A percentile compares a stretch with the other conserved stretches of the same genome.
Conservation (phyloP, 64 coral and sea anemone genomes). For the Hydrozoanthus tunicans region DNA sequence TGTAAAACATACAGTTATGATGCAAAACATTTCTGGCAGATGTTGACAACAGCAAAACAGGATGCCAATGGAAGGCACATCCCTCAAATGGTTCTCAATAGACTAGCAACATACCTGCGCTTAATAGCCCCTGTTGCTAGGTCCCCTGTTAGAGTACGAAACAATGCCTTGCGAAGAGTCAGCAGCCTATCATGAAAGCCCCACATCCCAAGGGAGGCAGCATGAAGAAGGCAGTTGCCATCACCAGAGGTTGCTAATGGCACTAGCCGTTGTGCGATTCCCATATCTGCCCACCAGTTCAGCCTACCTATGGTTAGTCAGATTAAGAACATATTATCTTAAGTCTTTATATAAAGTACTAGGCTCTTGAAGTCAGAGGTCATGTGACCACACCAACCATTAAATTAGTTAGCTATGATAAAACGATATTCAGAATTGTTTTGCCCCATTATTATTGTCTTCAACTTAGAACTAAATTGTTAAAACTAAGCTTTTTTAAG, state of each 20-base stretch:
- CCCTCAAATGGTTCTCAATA: no score
- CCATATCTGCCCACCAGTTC: conserved; percentile 94
- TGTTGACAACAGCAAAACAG: no score
- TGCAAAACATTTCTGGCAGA: no score
- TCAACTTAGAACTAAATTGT: no score
- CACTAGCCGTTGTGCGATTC: conserved; percentile 72
- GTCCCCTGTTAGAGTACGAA: conserved; percentile 63
- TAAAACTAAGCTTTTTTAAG: no score
- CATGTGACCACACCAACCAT: no score
- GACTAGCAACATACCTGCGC: conserved; percentile 32
- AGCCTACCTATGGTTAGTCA: conserved; percentile 66
- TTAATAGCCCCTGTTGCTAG: conserved; percentile 82
- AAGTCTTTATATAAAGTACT: background rate
- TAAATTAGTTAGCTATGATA: no score
- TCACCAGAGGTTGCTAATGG: conserved; percentile 94
- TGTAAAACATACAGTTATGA: no score
- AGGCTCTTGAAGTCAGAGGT: no score
- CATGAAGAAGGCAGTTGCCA: conserved; percentile 96
- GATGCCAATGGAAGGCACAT: no score
- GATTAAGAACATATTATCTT: background rate
- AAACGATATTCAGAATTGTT: no score
- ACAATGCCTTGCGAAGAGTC: conserved; percentile 84
- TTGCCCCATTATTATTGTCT: no score
- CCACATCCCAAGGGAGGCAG: conserved; percentile 99
- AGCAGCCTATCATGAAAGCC: conserved; percentile 93